Evolutionary conservation across 2,888 invertebrate species (phyloP), one percentile per base, ranked within the genome.

Genomic region (Oxyscelio sp.): DNA sequence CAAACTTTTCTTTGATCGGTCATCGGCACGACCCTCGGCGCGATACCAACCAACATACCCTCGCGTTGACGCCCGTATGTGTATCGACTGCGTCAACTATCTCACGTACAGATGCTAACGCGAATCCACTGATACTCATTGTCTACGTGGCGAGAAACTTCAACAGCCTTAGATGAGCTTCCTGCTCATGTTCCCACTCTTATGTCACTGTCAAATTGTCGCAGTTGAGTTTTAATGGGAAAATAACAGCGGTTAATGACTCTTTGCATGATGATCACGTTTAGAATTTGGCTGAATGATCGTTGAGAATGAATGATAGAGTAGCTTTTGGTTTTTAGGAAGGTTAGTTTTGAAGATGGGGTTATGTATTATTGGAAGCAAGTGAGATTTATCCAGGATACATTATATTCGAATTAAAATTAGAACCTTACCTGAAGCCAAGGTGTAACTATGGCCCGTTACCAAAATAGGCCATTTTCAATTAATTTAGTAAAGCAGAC

Each of bases 1-100:
- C 92, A 88, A 91, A 89, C 89, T 90, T 89, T 89, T 90, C 89
- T 93, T 91, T 92, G 92, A 92, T 93, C 92, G 93, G 93, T 92
- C 93, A 92, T 92, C 92, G 93, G 92, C 92, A 92, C 92, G 92
- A 93, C 91, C 92, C 91, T 90, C 89, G 90, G 63, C 83, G 75
- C 74, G 77, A 79, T 79, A 73, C 61, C 77, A 78, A 68, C 58
- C 48, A 75, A 77, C 80, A 50, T 68, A 66, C 63, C 58, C 71
- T 59, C 11, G 48, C 48, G 75, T 61, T 71, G 48, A 68, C 68
- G 79, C 82, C 73, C 73, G 77, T 82, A 85, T 85, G 82, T 80
- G 73, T 85, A 82, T 82, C 83, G 85, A 81, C 73, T 71, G 70
- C 71, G 80, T 78, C 70, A 77, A 85, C 84, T 74, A 73, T 74